Base-by-base conservation (phyloP, 2,113 vertebrate genomes). In the cat (Felis catus) region DNA sequence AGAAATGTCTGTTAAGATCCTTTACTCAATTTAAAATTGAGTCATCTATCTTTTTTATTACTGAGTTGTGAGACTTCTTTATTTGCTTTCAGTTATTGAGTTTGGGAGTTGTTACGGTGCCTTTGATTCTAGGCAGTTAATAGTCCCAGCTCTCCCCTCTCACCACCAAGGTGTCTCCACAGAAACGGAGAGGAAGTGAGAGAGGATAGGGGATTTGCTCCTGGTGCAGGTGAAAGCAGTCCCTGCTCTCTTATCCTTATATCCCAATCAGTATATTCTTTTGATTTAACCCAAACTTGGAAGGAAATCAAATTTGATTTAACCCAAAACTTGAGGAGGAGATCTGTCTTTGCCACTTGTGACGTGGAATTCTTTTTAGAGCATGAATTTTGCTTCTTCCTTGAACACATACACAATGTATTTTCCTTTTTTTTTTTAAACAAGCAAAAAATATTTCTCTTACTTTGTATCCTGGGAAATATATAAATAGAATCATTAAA, bases 1-100 rank as follows among this genome's bases (percentile, higher is more conserved):
- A 93, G 70, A 91, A 76, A 91, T 58, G 36, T 65, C 58, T 80
- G 5, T 78, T 92, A 33, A 58, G 36, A 68, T 41, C 18, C 41
- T 87, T 82, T 39, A 82, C 18, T 88, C 36, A 48, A 39, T 95
- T 90, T 91, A 70, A 39, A 93, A 87, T 95, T 93, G 78, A 53
- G 2, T 31, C 25, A 63, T 94, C 93, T 74, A 19, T 53, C 31
- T 71, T 89, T 91, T 91, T 68, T 33, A 53, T 96, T 78, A 65
- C 21, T 29, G 7, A 95, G 15, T 91, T 74, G 21, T 91, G 41
- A 74, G 63, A 45, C n/a, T 95, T 91, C 9, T 80, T 58, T 93
- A n/a, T 55, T 95, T 96, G 61, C 36, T 73, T 80, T 95, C 53
- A 73, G 31, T 93, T 88, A 93, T 11, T 94, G 45, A 23, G 15